Conservation (phyloP, 2,113 vertebrate species). For the Camelus dromedarius region DNA sequence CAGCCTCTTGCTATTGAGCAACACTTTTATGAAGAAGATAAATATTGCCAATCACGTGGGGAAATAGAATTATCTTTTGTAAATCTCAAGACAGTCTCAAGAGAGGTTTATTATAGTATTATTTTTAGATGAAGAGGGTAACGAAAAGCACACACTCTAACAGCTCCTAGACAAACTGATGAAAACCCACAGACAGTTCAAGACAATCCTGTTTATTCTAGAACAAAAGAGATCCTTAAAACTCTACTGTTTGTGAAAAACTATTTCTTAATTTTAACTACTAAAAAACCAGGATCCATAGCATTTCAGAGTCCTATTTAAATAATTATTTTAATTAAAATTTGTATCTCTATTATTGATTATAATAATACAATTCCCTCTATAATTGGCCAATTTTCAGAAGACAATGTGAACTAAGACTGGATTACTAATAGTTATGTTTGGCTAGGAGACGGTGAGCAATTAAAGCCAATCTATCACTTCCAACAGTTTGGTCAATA, state of each 20-base stretch:
- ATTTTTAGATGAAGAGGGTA: constrained; percentile 69
- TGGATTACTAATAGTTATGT: not conserved
- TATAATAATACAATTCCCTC: constrained; percentile 43
- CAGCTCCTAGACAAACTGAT: constrained; percentile 36
- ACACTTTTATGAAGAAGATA: constrained; percentile 69
- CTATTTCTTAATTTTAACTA: not conserved
- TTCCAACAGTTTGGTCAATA: constrained; percentile 17
- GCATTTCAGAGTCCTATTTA: not conserved
- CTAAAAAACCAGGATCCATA: not conserved
- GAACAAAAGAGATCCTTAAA: constrained; percentile 52
- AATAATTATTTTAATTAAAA: constrained; percentile 66
- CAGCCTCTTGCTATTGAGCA: constrained; percentile 3
- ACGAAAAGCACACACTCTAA: not conserved
- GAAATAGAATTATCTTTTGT: constrained; percentile 71
- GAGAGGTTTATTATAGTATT: constrained; percentile 66
- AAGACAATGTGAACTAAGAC: not conserved
- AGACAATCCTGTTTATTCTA: constrained; percentile 6
- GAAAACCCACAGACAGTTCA: constrained; percentile 48
- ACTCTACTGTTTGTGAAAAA: constrained; percentile 6
- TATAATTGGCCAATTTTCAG: constrained; percentile 17
- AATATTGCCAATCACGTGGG: constrained; percentile 70
- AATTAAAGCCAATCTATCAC: not conserved
- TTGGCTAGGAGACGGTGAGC: not conserved
- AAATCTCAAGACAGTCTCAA: constrained; percentile 70
- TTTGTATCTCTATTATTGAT: not conserved